These are phyloP conservation scores for Stomatorhinus ivindoensis DNA, from an alignment of 2,113 vertebrate species.

Conservation along the genomic window DNA sequence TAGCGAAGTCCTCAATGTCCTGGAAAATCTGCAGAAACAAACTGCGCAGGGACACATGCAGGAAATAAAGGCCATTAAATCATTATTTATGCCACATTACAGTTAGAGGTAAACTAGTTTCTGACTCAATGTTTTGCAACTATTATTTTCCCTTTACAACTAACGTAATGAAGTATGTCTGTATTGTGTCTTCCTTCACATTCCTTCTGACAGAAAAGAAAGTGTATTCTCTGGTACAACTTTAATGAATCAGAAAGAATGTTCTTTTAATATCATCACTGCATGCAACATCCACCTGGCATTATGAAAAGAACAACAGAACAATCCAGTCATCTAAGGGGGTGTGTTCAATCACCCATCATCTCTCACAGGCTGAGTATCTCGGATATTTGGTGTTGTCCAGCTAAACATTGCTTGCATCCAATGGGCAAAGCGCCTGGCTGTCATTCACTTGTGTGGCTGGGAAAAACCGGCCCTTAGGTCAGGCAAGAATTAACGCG, in stretches of 20 bases:
- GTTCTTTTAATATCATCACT: slow-evolving; percentile 5
- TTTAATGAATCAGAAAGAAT: slow-evolving; percentile 13
- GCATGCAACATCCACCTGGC: slow-evolving; percentile 7
- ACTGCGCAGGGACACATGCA: neutral
- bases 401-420: neutral
- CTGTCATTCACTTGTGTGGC: neutral
- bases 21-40: neutral
- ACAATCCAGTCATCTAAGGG: slow-evolving; percentile 13
- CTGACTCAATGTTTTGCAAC: slow-evolving; percentile 1
- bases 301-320: neutral
- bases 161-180: slow-evolving; percentile 29
- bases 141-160: slow-evolving; percentile 31
- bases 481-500: neutral
- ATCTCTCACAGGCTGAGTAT: neutral
- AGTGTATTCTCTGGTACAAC: slow-evolving; percentile 22
- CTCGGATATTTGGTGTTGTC: neutral
- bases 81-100: neutral
- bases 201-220: slow-evolving; percentile 24
- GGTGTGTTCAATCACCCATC: slow-evolving; percentile 21
- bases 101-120: neutral
- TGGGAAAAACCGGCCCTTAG: neutral
- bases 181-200: neutral
- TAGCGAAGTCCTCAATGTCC: slow-evolving; percentile 15
- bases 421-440: neutral
- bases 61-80: neutral